A percentile compares a stretch with the other conserved stretches of the same genome.
Evolutionary conservation across 2,113 vertebrate genomes (phyloP).

Genomic region (Plecotus auritus): DNA sequence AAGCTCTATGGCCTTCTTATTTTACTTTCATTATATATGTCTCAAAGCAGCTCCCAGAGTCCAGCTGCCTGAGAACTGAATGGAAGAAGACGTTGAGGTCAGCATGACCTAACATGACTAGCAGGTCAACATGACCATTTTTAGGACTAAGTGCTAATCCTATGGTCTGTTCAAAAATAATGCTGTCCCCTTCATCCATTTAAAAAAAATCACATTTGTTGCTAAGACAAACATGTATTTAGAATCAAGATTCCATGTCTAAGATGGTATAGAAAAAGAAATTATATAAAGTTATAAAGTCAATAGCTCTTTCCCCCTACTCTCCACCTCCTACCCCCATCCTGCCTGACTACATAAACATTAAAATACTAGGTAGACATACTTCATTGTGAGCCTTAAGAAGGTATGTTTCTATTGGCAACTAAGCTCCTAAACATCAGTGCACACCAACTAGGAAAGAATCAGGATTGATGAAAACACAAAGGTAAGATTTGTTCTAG

Average conservation of each 20-base stretch:
- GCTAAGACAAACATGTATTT: background rate
- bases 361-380: conserved; percentile 76
- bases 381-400: conserved; percentile 63
- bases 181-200: background rate
- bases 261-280: conserved; percentile 23
- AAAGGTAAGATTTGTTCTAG: conserved; percentile 79
- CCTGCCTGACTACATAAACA: conserved; percentile 72
- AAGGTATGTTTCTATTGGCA: conserved; percentile 82
- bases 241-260: background rate
- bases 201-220: background rate
- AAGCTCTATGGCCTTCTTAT: background rate
- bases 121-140: background rate
- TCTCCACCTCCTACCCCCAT: background rate
- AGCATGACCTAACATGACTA: background rate
- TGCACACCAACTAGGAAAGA: conserved; percentile 74
- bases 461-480: conserved; percentile 36
- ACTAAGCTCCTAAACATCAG: conserved; percentile 69
- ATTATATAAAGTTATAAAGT: background rate
- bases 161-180: background rate
- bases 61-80: background rate
- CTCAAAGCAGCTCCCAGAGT: background rate
- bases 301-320: background rate
- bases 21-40: background rate
- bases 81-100: background rate
- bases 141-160: background rate